Conservation (phyloP, 92 coral and sea anemone species). For the Epizoanthus ramosus region DNA sequence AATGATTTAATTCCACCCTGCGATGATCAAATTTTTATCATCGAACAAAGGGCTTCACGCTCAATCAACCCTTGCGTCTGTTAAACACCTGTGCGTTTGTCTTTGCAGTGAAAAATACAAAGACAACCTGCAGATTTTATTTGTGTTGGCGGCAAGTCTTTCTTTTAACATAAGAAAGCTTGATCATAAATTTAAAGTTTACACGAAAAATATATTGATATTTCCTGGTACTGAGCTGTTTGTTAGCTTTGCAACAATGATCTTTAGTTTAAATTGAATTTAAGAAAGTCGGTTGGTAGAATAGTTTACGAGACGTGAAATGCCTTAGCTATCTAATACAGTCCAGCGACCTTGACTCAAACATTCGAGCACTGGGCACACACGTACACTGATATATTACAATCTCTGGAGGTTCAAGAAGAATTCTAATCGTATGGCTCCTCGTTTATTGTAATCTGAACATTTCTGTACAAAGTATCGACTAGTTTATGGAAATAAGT, state of each 20-base stretch:
- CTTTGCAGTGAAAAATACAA: neutral
- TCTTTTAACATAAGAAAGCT: neutral
- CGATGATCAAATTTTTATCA: constrained; percentile 27
- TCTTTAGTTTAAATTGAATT: too few species aligned
- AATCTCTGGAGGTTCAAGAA: too few species aligned
- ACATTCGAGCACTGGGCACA: too few species aligned
- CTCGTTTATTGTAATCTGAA: too few species aligned
- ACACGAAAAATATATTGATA: neutral
- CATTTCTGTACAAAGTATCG: too few species aligned
- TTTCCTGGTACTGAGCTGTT: neutral
- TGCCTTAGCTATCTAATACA: too few species aligned
- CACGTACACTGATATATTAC: too few species aligned
- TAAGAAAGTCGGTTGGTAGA: too few species aligned
- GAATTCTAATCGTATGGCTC: too few species aligned
- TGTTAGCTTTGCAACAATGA: neutral
- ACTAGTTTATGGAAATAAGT: too few species aligned
- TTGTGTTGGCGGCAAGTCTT: neutral
- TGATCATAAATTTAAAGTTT: neutral
- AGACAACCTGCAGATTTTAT: constrained; percentile 14
- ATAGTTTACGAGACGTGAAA: too few species aligned
- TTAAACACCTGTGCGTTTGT: constrained; percentile 4
- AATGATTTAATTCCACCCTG: neutral
- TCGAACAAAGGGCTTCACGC: constrained; percentile 37
- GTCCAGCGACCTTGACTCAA: too few species aligned
- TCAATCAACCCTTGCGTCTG: neutral